Evolutionary conservation across 2,113 vertebrate genomes (phyloP), one percentile per base, ranked within the genome.

Genomic region (Eleginops maclovinus): DNA sequence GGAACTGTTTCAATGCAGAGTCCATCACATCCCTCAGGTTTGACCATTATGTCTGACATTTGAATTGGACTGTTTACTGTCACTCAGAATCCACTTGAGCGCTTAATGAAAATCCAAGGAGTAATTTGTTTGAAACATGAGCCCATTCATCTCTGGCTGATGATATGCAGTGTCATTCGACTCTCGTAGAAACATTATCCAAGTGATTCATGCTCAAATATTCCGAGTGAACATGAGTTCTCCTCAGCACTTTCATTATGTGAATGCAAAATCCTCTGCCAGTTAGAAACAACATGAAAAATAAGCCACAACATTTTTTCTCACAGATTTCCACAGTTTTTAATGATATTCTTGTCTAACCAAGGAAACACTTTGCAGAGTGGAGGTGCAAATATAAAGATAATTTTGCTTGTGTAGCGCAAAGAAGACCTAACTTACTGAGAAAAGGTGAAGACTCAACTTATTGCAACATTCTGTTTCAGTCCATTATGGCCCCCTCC

Each of bases 51-150:
- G 26, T 47, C 41, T n/a, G 81, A 84, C 70, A 89, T 89, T 72
- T 85, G 74, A 87, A 88, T 75, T 63, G 67, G 46, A 64, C 66
- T 87, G 63, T 91, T 92, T 79, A 80, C 84, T 31, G 46, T 88
- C 86, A 76, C 59, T 85, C 66, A 87, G 85, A 77, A 86, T 73
- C 60, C 76, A 64, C 88, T 90, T 86, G 69, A 88, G 62, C 58
- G 65, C 36, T 84, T 81, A 85, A 88, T 91, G 78, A 87, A 88
- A 88, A 81, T 83, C 72, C 56, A 74, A 69, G 84, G 86, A 90
- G 79, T 49, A 62, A 83, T 91, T 87, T 92, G 78, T 17, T 21
- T 80, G 77, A 84, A 81, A 82, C 77, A 74, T 81, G 78, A 87
- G 77, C 54, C 59, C 79, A 78, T 83, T 78, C n/a, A 11, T 91